phyloP scores from a whole-genome alignment of 1,140 invertebrate species.

The Bombyx mandarina region DNA sequence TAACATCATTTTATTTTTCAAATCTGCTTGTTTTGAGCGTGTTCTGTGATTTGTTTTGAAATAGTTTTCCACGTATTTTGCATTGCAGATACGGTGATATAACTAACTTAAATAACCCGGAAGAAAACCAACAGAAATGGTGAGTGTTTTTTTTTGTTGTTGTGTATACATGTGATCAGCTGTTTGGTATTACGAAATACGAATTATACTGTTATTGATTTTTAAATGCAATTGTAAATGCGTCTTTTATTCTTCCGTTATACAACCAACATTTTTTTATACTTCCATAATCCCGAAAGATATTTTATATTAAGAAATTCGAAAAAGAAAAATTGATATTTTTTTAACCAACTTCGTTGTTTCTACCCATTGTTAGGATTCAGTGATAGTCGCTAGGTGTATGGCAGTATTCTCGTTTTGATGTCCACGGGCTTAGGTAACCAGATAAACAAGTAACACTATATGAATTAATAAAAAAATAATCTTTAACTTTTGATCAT shows the following conservation, averaged over 20 bases:
- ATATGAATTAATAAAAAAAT: too few species aligned
- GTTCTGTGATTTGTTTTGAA: constrained; percentile 22
- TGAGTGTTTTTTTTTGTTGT: constrained; percentile 42
- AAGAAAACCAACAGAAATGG: constrained; percentile 57
- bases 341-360: not conserved
- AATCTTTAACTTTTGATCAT: too few species aligned
- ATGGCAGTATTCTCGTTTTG: too few species aligned
- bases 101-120: constrained; percentile 62
- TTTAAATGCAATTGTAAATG: constrained; percentile 24
- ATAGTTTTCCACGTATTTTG: constrained; percentile 41
- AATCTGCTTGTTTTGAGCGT: constrained; percentile 13
- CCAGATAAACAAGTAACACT: too few species aligned
- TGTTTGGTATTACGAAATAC: constrained; percentile 48
- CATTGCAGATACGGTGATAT: constrained; percentile 66
- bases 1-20: constrained; percentile 22
- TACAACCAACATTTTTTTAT: not conserved
- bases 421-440: too few species aligned
- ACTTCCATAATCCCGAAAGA: not conserved
- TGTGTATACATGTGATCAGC: constrained; percentile 41
- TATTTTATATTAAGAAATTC: not conserved
- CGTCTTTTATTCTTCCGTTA: constrained; percentile 21
- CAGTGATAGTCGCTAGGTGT: too few species aligned
- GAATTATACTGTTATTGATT: constrained; percentile 37
- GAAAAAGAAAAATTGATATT: not conserved
- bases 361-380: too few species aligned